Conservation (phyloP, 2,797 vertebrate species). For the Tiaroga cobitis region DNA sequence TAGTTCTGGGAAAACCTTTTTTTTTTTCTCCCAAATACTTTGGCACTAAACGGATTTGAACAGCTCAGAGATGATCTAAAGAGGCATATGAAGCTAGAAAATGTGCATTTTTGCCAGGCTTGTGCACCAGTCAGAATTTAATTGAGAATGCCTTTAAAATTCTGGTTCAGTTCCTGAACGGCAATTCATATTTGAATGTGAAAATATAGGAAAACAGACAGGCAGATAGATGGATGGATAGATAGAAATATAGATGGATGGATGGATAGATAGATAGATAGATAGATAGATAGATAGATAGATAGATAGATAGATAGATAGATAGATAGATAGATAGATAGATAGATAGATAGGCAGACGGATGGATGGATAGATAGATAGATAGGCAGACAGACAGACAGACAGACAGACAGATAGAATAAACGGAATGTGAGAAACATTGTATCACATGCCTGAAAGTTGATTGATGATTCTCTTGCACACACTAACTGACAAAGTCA, state of each 20-base stretch:
- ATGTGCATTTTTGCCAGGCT: background rate
- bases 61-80: background rate
- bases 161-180: background rate
- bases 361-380: fast-evolving
- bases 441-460: background rate
- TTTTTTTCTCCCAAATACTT: background rate
- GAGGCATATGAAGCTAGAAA: background rate
- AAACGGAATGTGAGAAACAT: background rate
- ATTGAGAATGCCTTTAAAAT: background rate
- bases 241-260: too few species aligned
- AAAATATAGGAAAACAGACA: background rate
- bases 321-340: background rate
- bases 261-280: too few species aligned
- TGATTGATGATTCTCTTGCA: background rate
- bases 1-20: background rate
- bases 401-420: background rate
- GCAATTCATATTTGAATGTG: background rate
- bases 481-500: background rate
- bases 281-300: background rate
- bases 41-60: background rate
- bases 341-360: background rate
- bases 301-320: background rate
- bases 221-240: too few species aligned
- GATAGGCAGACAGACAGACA: too few species aligned
- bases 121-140: background rate